These are phyloP conservation scores for Amphibalanus amphitrite DNA, from an alignment of 1,140 invertebrate species.

Conservation along the genomic window DNA sequence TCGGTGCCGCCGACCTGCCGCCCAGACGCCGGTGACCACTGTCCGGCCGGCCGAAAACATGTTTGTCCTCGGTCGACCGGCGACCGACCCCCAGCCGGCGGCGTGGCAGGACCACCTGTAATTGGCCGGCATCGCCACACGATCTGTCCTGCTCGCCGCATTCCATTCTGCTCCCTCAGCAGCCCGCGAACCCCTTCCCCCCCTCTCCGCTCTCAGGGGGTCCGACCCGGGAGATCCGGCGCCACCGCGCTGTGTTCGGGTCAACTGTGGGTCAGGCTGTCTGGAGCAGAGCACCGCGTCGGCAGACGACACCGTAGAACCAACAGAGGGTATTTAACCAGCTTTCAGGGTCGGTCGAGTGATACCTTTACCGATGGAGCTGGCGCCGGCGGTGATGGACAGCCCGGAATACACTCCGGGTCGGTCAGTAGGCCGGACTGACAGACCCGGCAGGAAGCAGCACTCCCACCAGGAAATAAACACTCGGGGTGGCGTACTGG, in stretches of 20 bases:
- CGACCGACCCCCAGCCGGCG: too few relatives aligned
- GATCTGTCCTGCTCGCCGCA: not conserved
- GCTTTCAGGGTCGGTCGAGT: not conserved
- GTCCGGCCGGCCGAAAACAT: not conserved
- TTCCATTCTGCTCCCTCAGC: not conserved
- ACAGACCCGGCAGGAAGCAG: not conserved
- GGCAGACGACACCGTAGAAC: not conserved
- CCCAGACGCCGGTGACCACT: too few relatives aligned
- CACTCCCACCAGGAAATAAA: too few relatives aligned
- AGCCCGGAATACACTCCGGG: not conserved
- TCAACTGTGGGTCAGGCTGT: not conserved
- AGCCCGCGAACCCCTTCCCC: too few relatives aligned
- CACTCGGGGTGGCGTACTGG: not conserved
- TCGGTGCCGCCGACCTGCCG: not conserved
- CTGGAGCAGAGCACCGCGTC: not conserved
- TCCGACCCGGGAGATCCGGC: too few relatives aligned
- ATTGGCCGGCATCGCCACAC: not conserved
- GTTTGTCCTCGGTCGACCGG: not conserved
- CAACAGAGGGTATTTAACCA: not conserved
- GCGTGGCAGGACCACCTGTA: not conserved
- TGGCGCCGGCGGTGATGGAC: not conserved
- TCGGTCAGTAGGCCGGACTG: not conserved
- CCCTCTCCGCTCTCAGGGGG: too few relatives aligned
- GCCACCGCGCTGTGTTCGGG: not conserved
- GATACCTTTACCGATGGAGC: not conserved